A percentile compares a stretch with the other conserved stretches of the same genome.
Conservation (phyloP, 2,113 vertebrate genomes). For the Actenoides hombroni region DNA sequence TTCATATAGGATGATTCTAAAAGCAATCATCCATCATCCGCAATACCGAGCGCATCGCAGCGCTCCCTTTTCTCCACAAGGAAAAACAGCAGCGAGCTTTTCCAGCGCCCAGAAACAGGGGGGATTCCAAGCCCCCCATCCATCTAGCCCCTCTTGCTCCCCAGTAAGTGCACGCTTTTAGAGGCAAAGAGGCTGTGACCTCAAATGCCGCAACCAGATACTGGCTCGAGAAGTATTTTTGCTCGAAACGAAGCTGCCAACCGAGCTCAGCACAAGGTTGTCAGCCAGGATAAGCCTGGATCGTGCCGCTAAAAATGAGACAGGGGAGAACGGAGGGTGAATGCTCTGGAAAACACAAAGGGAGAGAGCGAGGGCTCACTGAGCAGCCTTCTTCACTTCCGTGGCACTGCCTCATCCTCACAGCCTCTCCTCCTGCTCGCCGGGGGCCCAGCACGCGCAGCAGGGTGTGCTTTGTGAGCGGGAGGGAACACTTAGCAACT, state of each 20-base stretch:
- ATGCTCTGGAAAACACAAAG: not conserved
- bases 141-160: not conserved
- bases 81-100: not conserved
- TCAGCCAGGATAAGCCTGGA: not conserved
- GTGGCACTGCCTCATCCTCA: rapidly evolving
- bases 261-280: not conserved
- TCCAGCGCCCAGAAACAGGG: not conserved
- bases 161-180: not conserved
- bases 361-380: not conserved
- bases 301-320: not conserved
- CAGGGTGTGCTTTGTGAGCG: not conserved
- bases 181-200: not conserved
- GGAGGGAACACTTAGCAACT: no score
- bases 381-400: rapidly evolving
- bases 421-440: not conserved
- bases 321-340: not conserved
- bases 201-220: not conserved
- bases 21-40: not conserved
- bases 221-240: not conserved
- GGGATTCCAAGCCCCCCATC: not conserved
- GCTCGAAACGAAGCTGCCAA: not conserved
- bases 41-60: not conserved
- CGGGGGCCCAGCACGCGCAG: not conserved
- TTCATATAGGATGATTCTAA: not conserved
- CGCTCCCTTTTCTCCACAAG: not conserved